Percentiles rank a stretch among this genome's conserved stretches.
These are phyloP conservation scores for Creontiades dilutus DNA, from an alignment of 2,888 invertebrate genomes.

Conservation along the genomic window DNA sequence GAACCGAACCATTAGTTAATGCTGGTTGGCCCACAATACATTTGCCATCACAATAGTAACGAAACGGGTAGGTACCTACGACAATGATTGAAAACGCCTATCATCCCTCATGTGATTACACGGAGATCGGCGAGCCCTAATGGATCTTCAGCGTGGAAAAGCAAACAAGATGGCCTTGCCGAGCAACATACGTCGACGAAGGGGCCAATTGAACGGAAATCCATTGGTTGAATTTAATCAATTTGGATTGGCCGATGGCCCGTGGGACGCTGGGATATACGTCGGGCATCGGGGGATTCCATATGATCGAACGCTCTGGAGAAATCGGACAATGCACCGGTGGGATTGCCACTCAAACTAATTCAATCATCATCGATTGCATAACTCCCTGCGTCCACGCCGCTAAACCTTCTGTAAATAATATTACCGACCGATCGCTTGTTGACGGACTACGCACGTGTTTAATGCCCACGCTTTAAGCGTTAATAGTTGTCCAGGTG, in stretches of 20 bases:
- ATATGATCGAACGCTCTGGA: not conserved
- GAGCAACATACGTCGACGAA: not conserved
- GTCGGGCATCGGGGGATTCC: not conserved
- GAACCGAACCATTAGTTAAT: conserved; percentile 25
- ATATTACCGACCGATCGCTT: too few species aligned
- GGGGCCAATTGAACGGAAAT: conserved; percentile 5
- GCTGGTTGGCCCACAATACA: conserved; percentile 9
- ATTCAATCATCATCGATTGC: conserved; percentile 25
- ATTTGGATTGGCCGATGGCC: not conserved
- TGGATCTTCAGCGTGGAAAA: not conserved
- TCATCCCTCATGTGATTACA: conserved; percentile 9
- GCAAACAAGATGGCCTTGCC: not conserved
- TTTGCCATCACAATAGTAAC: conserved; percentile 9
- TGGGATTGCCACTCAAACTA: conserved; percentile 20
- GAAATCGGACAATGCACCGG: conserved; percentile 19
- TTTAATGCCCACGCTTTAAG: too few species aligned
- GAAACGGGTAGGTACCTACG: not conserved
- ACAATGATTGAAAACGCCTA: not conserved
- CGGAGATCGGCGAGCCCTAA: not conserved
- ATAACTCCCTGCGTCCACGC: not conserved
- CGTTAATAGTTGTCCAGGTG: too few species aligned
- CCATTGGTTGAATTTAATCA: not conserved
- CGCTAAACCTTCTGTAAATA: too few species aligned
- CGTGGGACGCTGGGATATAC: not conserved
- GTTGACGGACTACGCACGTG: too few species aligned